These are phyloP conservation scores for Zhuqinia jingwanae DNA, from an alignment of 2,888 invertebrate genomes.

Conservation along the genomic window DNA sequence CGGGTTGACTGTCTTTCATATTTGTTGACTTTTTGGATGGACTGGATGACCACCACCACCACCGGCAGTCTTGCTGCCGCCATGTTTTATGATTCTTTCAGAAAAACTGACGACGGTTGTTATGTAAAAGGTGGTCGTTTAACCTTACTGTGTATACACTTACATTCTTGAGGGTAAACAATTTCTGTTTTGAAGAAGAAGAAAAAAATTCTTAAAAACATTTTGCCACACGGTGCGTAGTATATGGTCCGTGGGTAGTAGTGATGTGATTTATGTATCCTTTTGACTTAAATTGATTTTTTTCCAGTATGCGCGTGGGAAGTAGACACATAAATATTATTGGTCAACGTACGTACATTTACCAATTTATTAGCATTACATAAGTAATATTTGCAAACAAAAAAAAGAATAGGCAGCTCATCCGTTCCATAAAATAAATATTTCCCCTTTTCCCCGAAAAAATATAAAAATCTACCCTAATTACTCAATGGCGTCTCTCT, in stretches of 20 bases:
- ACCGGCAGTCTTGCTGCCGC: not conserved
- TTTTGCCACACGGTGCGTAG: not conserved
- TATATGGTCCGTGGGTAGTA: not conserved
- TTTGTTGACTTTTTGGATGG: constrained; percentile 37
- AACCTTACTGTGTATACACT: not conserved
- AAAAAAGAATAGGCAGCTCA: no score
- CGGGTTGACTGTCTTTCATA: no score
- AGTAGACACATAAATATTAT: constrained; percentile 17
- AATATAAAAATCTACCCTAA: no score
- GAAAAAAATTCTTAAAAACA: not conserved
- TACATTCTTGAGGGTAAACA: not conserved
- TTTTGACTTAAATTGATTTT: constrained; percentile 38
- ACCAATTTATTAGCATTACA: constrained; percentile 27
- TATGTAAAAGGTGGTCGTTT: not conserved
- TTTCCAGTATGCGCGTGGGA: constrained; percentile 36
- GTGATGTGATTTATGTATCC: constrained; percentile 47
- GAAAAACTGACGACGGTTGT: not conserved
- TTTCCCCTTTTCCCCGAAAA: no score
- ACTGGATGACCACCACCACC: not conserved
- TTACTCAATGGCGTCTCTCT: no score
- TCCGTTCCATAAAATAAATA: no score
- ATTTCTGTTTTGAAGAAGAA: not conserved
- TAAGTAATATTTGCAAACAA: no score
- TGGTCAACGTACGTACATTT: not conserved
- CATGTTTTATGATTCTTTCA: constrained; percentile 35